phyloP scores from a whole-genome alignment of 2,888 invertebrate species.

The Sympetrum striolatum region DNA sequence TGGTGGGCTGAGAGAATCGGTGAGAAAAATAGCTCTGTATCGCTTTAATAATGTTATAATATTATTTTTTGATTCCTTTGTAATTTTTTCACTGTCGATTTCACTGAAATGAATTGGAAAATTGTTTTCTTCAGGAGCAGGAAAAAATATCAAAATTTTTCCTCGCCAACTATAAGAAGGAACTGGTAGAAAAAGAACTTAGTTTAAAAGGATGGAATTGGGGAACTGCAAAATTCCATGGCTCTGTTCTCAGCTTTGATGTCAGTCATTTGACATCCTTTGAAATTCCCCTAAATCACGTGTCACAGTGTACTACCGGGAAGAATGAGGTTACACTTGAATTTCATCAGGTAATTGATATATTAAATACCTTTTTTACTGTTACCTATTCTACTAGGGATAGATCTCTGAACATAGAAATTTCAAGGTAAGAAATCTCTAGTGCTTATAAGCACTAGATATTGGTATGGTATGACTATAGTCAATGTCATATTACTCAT shows the following conservation, averaged over 20 bases:
- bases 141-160: slow-evolving; percentile 93
- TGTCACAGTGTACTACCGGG: slow-evolving; percentile 93
- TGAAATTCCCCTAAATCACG: slow-evolving; percentile 95
- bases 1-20: slow-evolving; percentile 90
- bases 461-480: too few species aligned
- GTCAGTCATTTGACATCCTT: slow-evolving; percentile 85
- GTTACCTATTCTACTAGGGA: neutral
- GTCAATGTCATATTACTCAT: too few species aligned
- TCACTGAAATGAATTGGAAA: neutral
- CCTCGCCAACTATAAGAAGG: slow-evolving; percentile 79
- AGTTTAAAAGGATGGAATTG: slow-evolving; percentile 99
- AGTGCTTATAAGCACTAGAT: too few species aligned
- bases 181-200: slow-evolving; percentile 89
- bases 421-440: too few species aligned
- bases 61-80: neutral
- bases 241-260: slow-evolving; percentile 84
- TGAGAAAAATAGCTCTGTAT: slow-evolving; percentile 57
- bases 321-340: slow-evolving; percentile 99
- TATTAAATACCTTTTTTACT: slow-evolving; percentile 37
- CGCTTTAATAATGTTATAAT: neutral
- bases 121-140: slow-evolving; percentile 71
- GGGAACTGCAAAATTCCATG: slow-evolving; percentile 94
- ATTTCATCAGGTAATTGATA: slow-evolving; percentile 81
- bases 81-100: slow-evolving; percentile 10
- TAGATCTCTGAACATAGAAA: neutral